Evolutionary conservation across 2,113 vertebrate species (phyloP).

Genomic region (Manacus vitellinus): DNA sequence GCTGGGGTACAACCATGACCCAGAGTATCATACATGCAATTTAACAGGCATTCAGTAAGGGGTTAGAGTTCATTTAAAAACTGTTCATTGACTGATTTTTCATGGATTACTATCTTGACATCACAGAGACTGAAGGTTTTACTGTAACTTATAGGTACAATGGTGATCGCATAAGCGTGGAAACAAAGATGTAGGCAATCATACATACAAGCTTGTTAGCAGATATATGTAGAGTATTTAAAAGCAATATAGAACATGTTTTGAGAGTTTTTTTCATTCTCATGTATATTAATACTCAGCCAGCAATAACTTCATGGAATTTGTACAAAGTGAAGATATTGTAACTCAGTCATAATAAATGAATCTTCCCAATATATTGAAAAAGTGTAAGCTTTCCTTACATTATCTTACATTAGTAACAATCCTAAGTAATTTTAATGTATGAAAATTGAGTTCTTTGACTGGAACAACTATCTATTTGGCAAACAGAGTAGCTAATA

Average conservation of each 20-base stretch:
- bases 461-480: background rate
- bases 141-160: background rate
- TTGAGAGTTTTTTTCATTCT: background rate
- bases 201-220: background rate
- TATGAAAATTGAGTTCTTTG: slow-evolving; percentile 30
- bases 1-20: background rate
- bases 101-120: background rate
- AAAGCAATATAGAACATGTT: background rate
- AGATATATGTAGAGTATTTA: background rate
- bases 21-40: background rate
- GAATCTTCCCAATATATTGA: background rate
- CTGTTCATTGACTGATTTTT: background rate
- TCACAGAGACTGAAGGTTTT: background rate
- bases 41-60: background rate
- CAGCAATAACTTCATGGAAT: background rate
- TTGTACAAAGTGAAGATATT: background rate
- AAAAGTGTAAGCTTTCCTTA: background rate
- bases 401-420: slow-evolving; percentile 6
- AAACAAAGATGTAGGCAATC: background rate
- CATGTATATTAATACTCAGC: background rate
- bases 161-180: background rate
- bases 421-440: slow-evolving; percentile 8
- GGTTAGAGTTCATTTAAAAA: background rate
- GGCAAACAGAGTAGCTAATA: background rate
- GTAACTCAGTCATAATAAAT: slow-evolving; percentile 19